Evolutionary conservation across 2,113 vertebrate species (phyloP).

Genomic region (Alectura lathami): DNA sequence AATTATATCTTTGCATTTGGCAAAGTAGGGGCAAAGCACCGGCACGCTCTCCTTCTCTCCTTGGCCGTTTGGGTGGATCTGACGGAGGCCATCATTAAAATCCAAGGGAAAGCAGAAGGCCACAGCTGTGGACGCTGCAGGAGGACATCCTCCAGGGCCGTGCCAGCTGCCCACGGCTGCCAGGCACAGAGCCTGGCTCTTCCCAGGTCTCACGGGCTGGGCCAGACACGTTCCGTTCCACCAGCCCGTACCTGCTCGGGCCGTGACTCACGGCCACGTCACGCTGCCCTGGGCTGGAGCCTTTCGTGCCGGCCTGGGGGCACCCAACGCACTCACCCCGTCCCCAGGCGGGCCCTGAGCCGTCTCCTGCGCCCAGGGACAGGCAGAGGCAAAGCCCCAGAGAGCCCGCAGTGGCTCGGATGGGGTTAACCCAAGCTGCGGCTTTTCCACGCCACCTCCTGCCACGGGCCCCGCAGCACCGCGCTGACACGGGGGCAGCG

Average conservation of each 20-base stretch:
- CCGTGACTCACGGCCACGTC: not conserved
- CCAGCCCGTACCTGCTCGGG: not conserved
- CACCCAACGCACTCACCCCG: fast-evolving
- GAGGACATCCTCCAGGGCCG: not conserved
- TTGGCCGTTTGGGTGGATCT: not conserved
- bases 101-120: not conserved
- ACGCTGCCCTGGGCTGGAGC: not conserved
- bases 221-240: not conserved
- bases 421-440: not conserved
- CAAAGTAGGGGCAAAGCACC: not conserved
- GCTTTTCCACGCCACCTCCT: not conserved
- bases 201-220: too few species aligned
- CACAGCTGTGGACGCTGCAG: not conserved
- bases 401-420: not conserved
- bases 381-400: not conserved
- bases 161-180: not conserved
- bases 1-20: not conserved
- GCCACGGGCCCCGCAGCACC: too few species aligned
- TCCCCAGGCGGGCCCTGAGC: not conserved
- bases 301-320: not conserved
- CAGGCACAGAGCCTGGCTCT: not conserved
- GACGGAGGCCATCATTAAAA: not conserved
- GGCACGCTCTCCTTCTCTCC: not conserved
- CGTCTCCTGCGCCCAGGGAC: not conserved
- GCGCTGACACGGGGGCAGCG: too few species aligned